These are phyloP conservation scores for Rhopalosiphum maidis DNA, from an alignment of 1,140 invertebrate genomes.

Conservation along the genomic window DNA sequence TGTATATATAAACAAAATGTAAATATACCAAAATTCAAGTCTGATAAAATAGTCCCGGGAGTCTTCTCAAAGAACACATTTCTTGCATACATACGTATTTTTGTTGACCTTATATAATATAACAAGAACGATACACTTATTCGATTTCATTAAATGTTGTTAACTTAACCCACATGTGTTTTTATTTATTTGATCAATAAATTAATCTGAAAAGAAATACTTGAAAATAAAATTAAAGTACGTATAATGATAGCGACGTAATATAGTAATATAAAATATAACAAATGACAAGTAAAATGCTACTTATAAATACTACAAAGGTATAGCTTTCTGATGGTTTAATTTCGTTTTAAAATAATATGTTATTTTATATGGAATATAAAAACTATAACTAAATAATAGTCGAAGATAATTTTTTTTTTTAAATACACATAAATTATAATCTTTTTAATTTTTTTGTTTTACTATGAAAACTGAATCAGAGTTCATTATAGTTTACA, in stretches of 20 bases:
- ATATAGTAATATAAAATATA: not conserved
- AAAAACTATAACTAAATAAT: not conserved
- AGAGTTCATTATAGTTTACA: not conserved
- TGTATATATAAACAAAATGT: not conserved
- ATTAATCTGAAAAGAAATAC: not conserved
- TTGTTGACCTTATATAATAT: not conserved
- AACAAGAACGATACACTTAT: not conserved
- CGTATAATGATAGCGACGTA: not conserved
- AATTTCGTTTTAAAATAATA: not conserved
- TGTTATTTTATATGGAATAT: not conserved
- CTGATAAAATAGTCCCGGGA: not conserved
- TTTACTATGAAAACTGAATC: not conserved
- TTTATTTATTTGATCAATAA: not conserved
- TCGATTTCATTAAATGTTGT: not conserved
- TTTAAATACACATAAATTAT: not conserved
- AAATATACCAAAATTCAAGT: slow-evolving; percentile 1
- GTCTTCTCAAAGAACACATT: not conserved
- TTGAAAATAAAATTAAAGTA: not conserved
- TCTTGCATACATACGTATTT: not conserved
- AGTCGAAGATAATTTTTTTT: not conserved
- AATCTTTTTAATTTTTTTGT: not conserved
- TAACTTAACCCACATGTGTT: not conserved
- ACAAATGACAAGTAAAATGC: not conserved
- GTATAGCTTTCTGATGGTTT: not conserved
- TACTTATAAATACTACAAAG: not conserved